Base-by-base conservation (phyloP, 2,888 invertebrate species). In the Camptogramma bilineatum region DNA sequence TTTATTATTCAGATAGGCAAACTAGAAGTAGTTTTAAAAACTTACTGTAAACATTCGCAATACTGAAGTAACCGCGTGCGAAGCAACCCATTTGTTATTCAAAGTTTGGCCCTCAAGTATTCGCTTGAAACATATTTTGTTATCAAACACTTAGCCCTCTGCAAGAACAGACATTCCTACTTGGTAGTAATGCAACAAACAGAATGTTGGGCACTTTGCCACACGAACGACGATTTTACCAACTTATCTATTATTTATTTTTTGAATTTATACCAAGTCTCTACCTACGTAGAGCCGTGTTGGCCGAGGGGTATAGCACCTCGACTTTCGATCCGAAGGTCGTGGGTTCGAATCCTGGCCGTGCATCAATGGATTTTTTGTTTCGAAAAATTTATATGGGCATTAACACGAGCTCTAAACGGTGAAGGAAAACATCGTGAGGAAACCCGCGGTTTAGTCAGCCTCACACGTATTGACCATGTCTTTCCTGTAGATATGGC, bases 121-220 rank as follows among this genome's bases (percentile, higher is more conserved):
- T 58, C 54, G 47, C 54, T 55, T 47, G 51, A 54, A 55, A 66
- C 61, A 62, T 65, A 62, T 65, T 61, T 58, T 66, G 62, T 58
- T 66, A 66, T 62, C 54, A 66, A 66, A 66, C 62, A 62, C 66
- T 62, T 66, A 61, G 24, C 62, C 46, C 53, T 65, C 50, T 57
- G 58, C 57, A 53, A 62, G 57, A 66, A 60, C 59, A 69, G 59
- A 54, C 68, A 70, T 74, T 76, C 74, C 72, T 78, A 78, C 77
- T 79, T 76, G 73, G 73, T 71, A 73, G 51, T 67, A 81, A 85
- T 79, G 79, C 78, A 78, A 71, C 73, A 70, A 73, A 73, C 80
- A 55, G 57, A 65, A 75, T 80, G 79, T 80, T 81, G 87, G 88
- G 89, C 88, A 87, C 68, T 70, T 79, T 88, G 89, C 89, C 88